phyloP scores from a whole-genome alignment of 2,797 vertebrate genomes.

The Acridotheres tristis region DNA sequence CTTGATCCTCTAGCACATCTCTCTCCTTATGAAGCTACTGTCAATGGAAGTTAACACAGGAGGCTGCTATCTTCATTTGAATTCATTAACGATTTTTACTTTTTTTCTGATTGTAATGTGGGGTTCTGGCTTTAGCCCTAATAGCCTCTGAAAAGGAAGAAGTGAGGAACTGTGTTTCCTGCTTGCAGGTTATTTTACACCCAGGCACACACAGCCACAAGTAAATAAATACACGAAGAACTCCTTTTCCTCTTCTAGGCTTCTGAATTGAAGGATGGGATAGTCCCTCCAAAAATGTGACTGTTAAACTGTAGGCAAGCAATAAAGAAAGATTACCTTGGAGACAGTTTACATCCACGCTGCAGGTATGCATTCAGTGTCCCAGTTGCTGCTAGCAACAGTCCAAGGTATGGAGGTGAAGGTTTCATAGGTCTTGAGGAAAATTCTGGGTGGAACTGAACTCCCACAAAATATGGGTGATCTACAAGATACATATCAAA shows the following conservation, averaged over 20 bases:
- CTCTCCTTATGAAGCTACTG: not conserved
- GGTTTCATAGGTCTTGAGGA: conserved; percentile 84
- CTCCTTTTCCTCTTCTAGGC: not conserved
- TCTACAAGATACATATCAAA: conserved; percentile 63
- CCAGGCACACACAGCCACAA: not conserved
- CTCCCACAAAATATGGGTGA: conserved; percentile 83
- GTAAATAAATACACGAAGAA: not conserved
- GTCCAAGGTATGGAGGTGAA: conserved; percentile 81
- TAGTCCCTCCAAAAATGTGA: not conserved
- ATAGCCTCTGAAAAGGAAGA: not conserved
- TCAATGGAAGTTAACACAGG: not conserved
- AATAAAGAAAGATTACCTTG: conserved; percentile 71
- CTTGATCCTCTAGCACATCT: not conserved
- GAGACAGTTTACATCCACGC: conserved; percentile 74
- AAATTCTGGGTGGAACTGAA: conserved; percentile 84
- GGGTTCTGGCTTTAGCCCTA: not conserved
- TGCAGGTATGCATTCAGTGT: conserved; percentile 74
- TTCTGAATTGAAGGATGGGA: not conserved
- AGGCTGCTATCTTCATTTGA: not conserved
- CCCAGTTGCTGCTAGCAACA: conserved; percentile 80
- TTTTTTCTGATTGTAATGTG: not conserved
- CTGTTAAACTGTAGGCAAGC: not conserved
- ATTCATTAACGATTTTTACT: not conserved
- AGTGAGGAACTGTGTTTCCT: not conserved
- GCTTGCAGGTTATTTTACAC: not conserved